Evolutionary conservation across 92 coral and sea anemone genomes (phyloP).

Genomic region (Epizoanthus stellaris): DNA sequence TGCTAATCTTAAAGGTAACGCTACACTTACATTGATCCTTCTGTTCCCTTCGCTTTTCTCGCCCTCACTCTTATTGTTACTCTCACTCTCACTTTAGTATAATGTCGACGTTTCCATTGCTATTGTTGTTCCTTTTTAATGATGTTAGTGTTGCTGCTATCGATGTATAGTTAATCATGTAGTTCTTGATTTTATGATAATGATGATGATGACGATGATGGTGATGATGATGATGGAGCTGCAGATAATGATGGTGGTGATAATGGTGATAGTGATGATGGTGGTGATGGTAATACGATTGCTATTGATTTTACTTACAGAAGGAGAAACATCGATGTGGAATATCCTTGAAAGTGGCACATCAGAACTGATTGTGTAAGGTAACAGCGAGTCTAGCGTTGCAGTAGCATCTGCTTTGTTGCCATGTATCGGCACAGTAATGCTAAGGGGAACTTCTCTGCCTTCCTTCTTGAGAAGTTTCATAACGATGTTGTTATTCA

Average conservation of each 20-base stretch:
- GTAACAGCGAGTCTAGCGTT: slow-evolving; percentile 62
- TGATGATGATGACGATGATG: background rate
- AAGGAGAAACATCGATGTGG: slow-evolving; percentile 79
- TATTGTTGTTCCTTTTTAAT: too few relatives aligned
- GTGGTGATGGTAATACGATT: background rate
- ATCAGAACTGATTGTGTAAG: slow-evolving; percentile 70
- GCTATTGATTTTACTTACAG: slow-evolving; percentile 59
- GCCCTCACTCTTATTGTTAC: too few relatives aligned
- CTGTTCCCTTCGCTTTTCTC: too few relatives aligned
- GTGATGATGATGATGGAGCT: background rate
- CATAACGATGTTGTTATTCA: slow-evolving; percentile 52
- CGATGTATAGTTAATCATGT: too few relatives aligned
- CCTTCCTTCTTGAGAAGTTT: slow-evolving; percentile 2
- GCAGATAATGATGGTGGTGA: background rate
- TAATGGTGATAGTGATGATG: background rate
- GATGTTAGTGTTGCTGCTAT: too few relatives aligned
- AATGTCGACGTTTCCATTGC: too few relatives aligned
- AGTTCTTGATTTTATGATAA: too few relatives aligned
- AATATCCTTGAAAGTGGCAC: slow-evolving; percentile 81
- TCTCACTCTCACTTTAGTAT: too few relatives aligned
- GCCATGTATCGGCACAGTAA: slow-evolving; percentile 81
- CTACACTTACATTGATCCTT: too few relatives aligned
- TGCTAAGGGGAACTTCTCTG: slow-evolving; percentile 42
- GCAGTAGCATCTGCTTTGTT: slow-evolving; percentile 52
- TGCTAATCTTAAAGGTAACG: too few relatives aligned